Evolutionary conservation across 1,140 invertebrate genomes (phyloP), one percentile per base, ranked within the genome.

Genomic region (Piezodorus guildinii): DNA sequence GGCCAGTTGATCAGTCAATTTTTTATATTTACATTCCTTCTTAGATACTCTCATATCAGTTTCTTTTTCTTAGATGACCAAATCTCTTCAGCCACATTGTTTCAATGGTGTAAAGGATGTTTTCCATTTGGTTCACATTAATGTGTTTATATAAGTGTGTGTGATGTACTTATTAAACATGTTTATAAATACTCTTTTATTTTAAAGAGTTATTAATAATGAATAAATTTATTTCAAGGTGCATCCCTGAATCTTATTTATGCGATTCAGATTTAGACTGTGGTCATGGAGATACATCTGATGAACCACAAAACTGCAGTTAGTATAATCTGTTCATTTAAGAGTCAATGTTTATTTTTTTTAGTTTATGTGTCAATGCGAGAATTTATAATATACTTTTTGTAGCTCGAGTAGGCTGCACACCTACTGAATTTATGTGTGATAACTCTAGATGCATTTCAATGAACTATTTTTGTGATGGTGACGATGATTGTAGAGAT

Each of bases 211-310:
- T 10, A 6, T 10, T 10, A 39, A 8, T 39, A 39, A 10, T 39
- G 6, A 10, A 39, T 39, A 10, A n/a, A 39, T 39, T 1, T 1
- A 12, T 49, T 49, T 49, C 17, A 19, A 49, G 75, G 8, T 77
- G 76, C 64, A 86, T 91, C 71, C 85, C 86, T 12, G 73, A 74
- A 8, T 81, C 86, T 30, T 91, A 87, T 87, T 81, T 86, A 23
- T 92, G 90, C 75, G 89, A 87, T 72, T 79, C 78, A 30, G 83
- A 87, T 70, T 75, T 79, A 25, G 88, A 92, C 72, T 92, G 90
- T 74, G 77, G 76, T n/a, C 77, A 76, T 61, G 85, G 85, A 69
- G 81, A 80, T 62, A 80, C 81, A 16, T 85, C 87, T 71, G 87
- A 88, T 70, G 71, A 73, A 60, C 52, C 66, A n/a, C 58, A 67